Evolutionary conservation across 2,888 invertebrate species (phyloP).

Genomic region (Cetonia aurata): DNA sequence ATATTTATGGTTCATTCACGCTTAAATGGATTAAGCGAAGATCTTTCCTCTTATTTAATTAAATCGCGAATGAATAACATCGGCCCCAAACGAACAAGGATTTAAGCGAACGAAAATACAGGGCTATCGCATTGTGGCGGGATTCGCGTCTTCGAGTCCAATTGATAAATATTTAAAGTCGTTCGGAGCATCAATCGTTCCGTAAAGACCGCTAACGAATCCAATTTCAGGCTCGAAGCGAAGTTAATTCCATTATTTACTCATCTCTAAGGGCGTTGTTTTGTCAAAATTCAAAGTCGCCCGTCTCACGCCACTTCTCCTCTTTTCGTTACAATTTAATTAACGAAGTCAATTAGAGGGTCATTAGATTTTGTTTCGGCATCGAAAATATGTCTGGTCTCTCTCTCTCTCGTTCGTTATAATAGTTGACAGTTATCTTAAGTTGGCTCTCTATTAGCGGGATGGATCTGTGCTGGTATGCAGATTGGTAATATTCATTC

Average conservation of each 20-base stretch:
- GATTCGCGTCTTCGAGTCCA: neutral
- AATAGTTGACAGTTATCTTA: constrained; percentile 12
- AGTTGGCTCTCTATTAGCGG: no score
- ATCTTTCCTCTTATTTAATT: no score
- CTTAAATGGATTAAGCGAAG: no score
- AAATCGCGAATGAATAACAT: no score
- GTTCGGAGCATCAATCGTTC: constrained; percentile 4
- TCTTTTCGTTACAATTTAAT: constrained; percentile 20
- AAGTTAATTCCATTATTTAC: constrained; percentile 34
- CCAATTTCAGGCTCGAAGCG: constrained; percentile 12
- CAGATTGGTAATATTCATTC: no score
- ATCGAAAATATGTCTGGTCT: constrained; percentile 9
- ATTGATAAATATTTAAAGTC: constrained; percentile 8
- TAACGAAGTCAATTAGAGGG: constrained; percentile 35
- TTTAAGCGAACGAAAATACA: no score
- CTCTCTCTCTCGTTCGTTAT: neutral
- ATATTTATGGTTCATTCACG: no score
- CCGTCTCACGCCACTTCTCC: neutral
- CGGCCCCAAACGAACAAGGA: no score
- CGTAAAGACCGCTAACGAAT: constrained; percentile 8
- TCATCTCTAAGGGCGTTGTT: constrained; percentile 1
- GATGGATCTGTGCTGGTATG: no score
- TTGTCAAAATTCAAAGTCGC: constrained; percentile 31
- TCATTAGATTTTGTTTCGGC: constrained; percentile 37
- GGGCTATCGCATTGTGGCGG: no score